Percentiles rank a stretch among this genome's conserved stretches.
phyloP scores from a whole-genome alignment of 2,888 invertebrate genomes.

The Baronia brevicornis region DNA sequence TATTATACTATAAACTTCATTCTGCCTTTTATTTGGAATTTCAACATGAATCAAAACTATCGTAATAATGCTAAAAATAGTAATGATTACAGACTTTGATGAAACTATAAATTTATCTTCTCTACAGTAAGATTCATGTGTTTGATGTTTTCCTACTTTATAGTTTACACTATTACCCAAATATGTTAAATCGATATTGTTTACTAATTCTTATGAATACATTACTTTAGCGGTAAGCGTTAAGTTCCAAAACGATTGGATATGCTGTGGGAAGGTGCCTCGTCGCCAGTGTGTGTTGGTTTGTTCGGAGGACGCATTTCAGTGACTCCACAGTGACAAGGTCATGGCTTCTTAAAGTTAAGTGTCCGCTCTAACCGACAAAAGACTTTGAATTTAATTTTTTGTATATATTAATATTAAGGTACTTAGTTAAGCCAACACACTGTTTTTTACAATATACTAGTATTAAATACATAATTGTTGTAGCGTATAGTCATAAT shows the following conservation, averaged over 20 bases:
- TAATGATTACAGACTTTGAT: too few species aligned
- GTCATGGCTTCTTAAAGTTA: conserved; percentile 47
- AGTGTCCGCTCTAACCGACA: conserved; percentile 61
- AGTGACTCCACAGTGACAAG: conserved; percentile 8
- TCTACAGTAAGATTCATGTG: too few species aligned
- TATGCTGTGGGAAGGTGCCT: conserved; percentile 14
- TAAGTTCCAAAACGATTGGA: conserved; percentile 24
- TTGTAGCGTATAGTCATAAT: conserved; percentile 62
- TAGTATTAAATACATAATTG: conserved; percentile 67
- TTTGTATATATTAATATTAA: conserved; percentile 69
- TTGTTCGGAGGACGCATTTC: conserved; percentile 7
- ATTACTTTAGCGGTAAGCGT: conserved; percentile 33
- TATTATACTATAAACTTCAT: too few species aligned
- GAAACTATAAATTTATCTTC: conserved; percentile 4
- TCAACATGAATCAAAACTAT: too few species aligned
- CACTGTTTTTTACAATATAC: conserved; percentile 74
- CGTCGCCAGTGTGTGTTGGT: conserved; percentile 7
- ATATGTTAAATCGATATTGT: conserved; percentile 49
- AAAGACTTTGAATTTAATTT: conserved; percentile 68
- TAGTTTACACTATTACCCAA: conserved; percentile 35
- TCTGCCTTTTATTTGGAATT: too few species aligned
- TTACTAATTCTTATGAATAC: conserved; percentile 52
- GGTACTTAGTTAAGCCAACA: conserved; percentile 61
- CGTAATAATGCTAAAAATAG: too few species aligned
- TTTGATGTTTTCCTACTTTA: conserved; percentile 7